Evolutionary conservation across 2,797 vertebrate genomes (phyloP).

Genomic region (Parauchenoglanis punctatus): DNA sequence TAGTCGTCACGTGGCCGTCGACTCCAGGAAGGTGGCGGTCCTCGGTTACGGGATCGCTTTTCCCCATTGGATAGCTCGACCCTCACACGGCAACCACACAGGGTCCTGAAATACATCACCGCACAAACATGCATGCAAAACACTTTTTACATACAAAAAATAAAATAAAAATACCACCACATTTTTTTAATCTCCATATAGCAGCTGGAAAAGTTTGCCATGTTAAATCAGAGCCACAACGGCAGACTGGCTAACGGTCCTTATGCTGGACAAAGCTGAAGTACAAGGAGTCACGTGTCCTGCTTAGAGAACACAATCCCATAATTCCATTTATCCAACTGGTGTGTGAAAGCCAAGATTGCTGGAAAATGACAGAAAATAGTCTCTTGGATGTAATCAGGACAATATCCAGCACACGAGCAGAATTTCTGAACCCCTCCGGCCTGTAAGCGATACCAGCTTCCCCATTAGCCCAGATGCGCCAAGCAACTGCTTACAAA

Average conservation of each 20-base stretch:
- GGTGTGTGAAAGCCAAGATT: no score
- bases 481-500: background rate
- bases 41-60: slow-evolving; percentile 92
- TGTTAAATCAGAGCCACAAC: background rate
- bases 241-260: no score
- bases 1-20: slow-evolving; percentile 92
- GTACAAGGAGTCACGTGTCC: background rate
- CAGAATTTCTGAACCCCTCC: background rate
- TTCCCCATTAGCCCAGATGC: background rate
- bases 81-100: slow-evolving; percentile 92
- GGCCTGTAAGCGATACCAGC: background rate
- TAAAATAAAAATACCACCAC: no score
- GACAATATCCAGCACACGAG: background rate
- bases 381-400: background rate
- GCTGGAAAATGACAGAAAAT: background rate
- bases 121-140: background rate
- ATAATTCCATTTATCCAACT: no score
- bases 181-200: no score
- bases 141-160: no score
- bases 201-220: background rate
- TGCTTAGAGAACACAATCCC: background rate
- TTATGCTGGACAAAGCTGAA: no score
- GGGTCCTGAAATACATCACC: slow-evolving; percentile 73
- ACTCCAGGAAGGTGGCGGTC: slow-evolving; percentile 92
- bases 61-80: slow-evolving; percentile 97